Evolutionary conservation across 1,140 invertebrate genomes (phyloP).

Genomic region (Drosophila setifemur): DNA sequence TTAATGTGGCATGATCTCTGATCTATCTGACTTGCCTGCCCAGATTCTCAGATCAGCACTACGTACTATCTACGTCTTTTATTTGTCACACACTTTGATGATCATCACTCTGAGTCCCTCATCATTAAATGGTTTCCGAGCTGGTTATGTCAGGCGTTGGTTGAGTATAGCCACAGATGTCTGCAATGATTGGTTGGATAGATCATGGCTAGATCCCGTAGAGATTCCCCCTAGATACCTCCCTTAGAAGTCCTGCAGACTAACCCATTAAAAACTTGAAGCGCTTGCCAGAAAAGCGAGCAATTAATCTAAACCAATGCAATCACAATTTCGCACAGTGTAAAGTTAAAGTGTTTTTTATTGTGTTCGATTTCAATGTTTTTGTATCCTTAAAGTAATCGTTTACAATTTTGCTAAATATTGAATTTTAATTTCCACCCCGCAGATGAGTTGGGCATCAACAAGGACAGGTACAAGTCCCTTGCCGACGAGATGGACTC

Average conservation of each 20-base stretch:
- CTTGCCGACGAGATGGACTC: slow-evolving; percentile 98
- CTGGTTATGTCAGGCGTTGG: slow-evolving; percentile 17
- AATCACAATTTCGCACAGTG: slow-evolving; percentile 34
- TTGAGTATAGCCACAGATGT: slow-evolving; percentile 12
- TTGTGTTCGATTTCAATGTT: slow-evolving; percentile 45
- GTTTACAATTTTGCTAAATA: slow-evolving; percentile 5
- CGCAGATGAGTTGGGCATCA: slow-evolving; percentile 98
- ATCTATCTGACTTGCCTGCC: slow-evolving; percentile 43
- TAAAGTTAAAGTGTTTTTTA: slow-evolving; percentile 47
- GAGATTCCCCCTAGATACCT: slow-evolving; percentile 1
- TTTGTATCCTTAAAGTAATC: background rate
- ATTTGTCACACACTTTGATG: slow-evolving; percentile 9
- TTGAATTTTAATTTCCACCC: slow-evolving; percentile 20
- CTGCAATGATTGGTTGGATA: slow-evolving; percentile 33
- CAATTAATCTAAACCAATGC: slow-evolving; percentile 22
- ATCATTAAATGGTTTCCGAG: background rate
- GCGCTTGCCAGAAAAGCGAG: slow-evolving; percentile 63
- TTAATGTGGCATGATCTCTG: slow-evolving; percentile 71
- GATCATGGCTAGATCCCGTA: slow-evolving; percentile 16
- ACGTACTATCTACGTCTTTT: slow-evolving; percentile 7
- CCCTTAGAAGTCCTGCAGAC: slow-evolving; percentile 23
- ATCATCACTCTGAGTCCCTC: slow-evolving; percentile 11
- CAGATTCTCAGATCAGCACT: slow-evolving; percentile 32
- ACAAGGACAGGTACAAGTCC: slow-evolving; percentile 99
- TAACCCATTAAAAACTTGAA: slow-evolving; percentile 40